These are phyloP conservation scores for Morone saxatilis DNA, from an alignment of 2,113 vertebrate genomes.

Conservation along the genomic window DNA sequence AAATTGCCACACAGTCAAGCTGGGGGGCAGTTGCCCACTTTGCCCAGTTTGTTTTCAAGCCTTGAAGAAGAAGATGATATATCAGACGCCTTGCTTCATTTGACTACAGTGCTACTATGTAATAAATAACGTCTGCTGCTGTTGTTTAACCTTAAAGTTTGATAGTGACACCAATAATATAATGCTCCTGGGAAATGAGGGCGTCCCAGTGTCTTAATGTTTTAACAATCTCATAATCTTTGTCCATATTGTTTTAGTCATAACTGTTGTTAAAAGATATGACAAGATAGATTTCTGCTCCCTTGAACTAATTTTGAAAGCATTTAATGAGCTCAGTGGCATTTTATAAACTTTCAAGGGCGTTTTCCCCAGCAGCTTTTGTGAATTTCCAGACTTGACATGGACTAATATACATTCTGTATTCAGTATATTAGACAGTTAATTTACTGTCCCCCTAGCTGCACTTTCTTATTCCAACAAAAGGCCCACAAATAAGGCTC, in stretches of 20 bases:
- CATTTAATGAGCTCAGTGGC: conserved; percentile 42
- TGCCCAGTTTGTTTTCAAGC: not conserved
- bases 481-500: conserved; percentile 43
- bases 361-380: not conserved
- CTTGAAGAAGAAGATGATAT: not conserved
- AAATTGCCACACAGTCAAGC: not conserved
- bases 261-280: conserved; percentile 29
- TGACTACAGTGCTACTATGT: not conserved
- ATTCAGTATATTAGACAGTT: conserved; percentile 12
- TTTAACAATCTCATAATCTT: conserved; percentile 33
- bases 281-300: conserved; percentile 14
- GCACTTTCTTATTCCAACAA: conserved; percentile 16
- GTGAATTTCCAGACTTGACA: conserved; percentile 24
- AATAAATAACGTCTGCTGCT: conserved; percentile 22
- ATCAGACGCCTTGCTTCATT: not conserved
- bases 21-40: not conserved
- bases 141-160: conserved; percentile 12
- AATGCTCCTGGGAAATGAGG: conserved; percentile 11
- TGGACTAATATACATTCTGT: conserved; percentile 11
- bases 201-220: conserved; percentile 11
- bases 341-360: conserved; percentile 51
- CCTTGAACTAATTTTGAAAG: conserved; percentile 13
- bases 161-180: not conserved
- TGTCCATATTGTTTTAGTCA: conserved; percentile 27
- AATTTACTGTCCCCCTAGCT: conserved; percentile 31